Conservation (phyloP, 2,888 invertebrate species). For the Apocheima hispidaria region DNA sequence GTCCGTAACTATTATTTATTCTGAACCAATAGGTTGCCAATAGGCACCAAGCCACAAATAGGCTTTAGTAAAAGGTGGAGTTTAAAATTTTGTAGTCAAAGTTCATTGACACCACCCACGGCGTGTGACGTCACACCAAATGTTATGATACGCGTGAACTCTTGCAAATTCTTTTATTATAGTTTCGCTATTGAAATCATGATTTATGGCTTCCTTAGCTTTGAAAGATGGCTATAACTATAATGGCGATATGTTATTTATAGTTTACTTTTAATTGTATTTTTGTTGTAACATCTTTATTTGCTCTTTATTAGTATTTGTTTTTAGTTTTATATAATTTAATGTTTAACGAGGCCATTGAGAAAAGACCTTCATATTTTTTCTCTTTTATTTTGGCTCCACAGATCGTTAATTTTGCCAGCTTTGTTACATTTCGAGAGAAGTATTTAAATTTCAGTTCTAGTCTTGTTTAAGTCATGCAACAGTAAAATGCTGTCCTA, state of each 20-base stretch:
- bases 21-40: conserved; percentile 2
- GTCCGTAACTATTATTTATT: background rate
- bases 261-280: background rate
- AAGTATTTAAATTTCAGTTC: no score
- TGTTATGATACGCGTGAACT: conserved; percentile 7
- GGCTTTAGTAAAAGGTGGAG: conserved; percentile 16
- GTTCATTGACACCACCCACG: conserved; percentile 40
- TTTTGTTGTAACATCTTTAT: background rate
- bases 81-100: background rate
- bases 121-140: conserved; percentile 33
- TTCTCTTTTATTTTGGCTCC: no score
- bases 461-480: no score
- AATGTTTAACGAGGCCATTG: no score
- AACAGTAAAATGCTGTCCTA: no score
- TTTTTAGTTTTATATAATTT: background rate
- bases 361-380: no score
- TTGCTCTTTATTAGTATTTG: background rate
- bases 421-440: no score
- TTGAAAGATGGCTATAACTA: background rate
- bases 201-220: conserved; percentile 21
- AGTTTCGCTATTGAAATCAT: conserved; percentile 17
- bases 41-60: background rate
- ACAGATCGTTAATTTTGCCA: no score
- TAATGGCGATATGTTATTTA: background rate
- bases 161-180: conserved; percentile 31